A percentile compares a stretch with the other conserved stretches of the same genome.
Evolutionary conservation across 2,888 invertebrate genomes (phyloP).

Genomic region (Sericinus montela): DNA sequence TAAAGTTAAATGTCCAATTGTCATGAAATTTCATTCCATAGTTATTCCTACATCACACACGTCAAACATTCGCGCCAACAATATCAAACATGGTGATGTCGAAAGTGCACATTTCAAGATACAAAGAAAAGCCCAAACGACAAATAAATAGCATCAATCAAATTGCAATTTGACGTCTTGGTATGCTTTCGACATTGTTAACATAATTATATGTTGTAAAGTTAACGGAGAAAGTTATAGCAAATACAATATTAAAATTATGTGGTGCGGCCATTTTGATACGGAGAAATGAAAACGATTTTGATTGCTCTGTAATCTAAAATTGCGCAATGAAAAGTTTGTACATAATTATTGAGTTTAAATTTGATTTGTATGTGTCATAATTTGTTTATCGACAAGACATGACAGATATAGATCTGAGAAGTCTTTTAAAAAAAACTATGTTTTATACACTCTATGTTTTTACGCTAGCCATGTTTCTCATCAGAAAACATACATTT

Average conservation of each 20-base stretch:
- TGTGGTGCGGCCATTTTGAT: background rate
- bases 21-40: too few relatives aligned
- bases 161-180: conserved; percentile 52
- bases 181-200: conserved; percentile 3
- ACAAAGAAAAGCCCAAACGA: conserved; percentile 45
- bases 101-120: conserved; percentile 11
- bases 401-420: too few relatives aligned
- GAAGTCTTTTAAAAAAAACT: too few relatives aligned
- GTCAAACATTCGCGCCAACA: background rate
- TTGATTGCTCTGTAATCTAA: background rate
- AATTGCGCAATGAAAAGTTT: too few relatives aligned
- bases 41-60: too few relatives aligned
- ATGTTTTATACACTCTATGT: too few relatives aligned
- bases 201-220: conserved; percentile 11
- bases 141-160: conserved; percentile 66
- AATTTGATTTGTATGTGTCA: too few relatives aligned
- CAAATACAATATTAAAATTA: background rate
- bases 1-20: too few relatives aligned
- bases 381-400: too few relatives aligned
- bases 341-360: too few relatives aligned
- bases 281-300: background rate
- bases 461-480: too few relatives aligned
- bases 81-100: conserved; percentile 12
- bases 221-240: conserved; percentile 7
- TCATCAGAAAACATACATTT: too few relatives aligned